Base-by-base conservation (phyloP, 2,888 invertebrate species). In the Pachydiplax longipennis region DNA sequence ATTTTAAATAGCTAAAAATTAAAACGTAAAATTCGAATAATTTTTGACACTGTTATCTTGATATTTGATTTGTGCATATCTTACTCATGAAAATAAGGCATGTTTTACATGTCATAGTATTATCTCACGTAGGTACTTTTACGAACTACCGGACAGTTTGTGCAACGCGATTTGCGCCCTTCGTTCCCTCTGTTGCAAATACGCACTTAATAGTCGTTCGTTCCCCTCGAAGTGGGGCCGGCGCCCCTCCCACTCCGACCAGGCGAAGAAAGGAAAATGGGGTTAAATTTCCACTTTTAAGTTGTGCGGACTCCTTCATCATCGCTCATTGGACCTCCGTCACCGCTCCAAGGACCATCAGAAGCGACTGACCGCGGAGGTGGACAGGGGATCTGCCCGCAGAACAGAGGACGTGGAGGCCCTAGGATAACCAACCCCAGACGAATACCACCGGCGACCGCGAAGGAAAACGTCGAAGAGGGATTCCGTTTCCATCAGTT, bases 201-300 rank as follows among this genome's bases (percentile, higher is more conserved):
- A 18, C 65, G 35, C 31, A n/a, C 61, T 35, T 58, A 58, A 22
- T 10, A 37, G 25, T 8, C 73, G 73, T 35, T 35, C 37, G 35
- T 35, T 37, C 87, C 61, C 87, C 61, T 53, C 53, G 53, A 18
- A 15, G 53, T 53, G 53, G 53, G 53, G 37, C 87, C 87, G 22
- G 58, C 61, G n/a, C 87, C 35, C 13, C 87, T 15, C 61, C 37
- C 61, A 31, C 87, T 37, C 87, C 87, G 37, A 31, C 58, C 22
- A 35, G 35, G 87, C 61, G 87, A 58, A 61, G 65, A 37, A 61
- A 87, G 65, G 87, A 61, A 87, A 87, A 87, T 87, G 87, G 87
- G 87, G 87, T 87, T 87, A 87, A 58, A 87, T 65, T 61, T 61
- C 87, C 87, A 37, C 87, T 61, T 61, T 87, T 61, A 87, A 87